Base-by-base conservation (phyloP, 2,888 invertebrate genomes). In the Gari tellinella region DNA sequence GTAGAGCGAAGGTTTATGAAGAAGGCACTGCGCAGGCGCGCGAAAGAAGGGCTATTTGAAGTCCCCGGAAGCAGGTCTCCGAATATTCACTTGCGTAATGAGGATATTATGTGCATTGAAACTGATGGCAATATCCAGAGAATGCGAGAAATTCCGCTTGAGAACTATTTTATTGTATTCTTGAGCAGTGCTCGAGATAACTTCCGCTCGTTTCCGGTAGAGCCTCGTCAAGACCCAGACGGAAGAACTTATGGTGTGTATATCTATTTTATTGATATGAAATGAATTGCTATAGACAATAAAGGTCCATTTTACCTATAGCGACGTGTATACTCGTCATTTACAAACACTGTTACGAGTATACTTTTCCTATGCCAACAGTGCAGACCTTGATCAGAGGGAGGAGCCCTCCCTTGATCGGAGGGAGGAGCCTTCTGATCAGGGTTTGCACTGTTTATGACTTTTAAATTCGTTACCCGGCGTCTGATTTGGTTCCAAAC, bases 11-110 rank as follows among this genome's bases (percentile, higher is more conserved):
- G 83, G 23, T 83, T 83, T 55, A 60, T 73, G 17, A 81, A 79
- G 62, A 69, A 76, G 46, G 77, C 78, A 3, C 38, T 81, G 17
- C 64, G 83, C 21, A 55, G 80, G 17, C 69, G 83, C 2, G 65
- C 72, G 3, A 83, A 81, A 43, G 76, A 78, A 43, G 83, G 83
- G 4, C 37, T 83, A 19, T 83, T 81, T 60, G 83, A 83, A 66
- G 64, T 83, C 1, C 83, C 83, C 14, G 80, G 83, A 49, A 81
- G 78, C 40, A 56, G 81, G 26, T 81, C 81, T 7, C 66, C 67
- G 1, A 80, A 80, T 45, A 67, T 83, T 10, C 63, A 68, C 7
- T 52, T 83, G 12, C 66, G 51, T 43, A 81, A 83, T 46, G 74
- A 80, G 23, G 83, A 83, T 55, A 73, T 80, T 3, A 68, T 83